phyloP scores from a whole-genome alignment of 2,797 vertebrate genomes.

The Oryzias sinensis region DNA sequence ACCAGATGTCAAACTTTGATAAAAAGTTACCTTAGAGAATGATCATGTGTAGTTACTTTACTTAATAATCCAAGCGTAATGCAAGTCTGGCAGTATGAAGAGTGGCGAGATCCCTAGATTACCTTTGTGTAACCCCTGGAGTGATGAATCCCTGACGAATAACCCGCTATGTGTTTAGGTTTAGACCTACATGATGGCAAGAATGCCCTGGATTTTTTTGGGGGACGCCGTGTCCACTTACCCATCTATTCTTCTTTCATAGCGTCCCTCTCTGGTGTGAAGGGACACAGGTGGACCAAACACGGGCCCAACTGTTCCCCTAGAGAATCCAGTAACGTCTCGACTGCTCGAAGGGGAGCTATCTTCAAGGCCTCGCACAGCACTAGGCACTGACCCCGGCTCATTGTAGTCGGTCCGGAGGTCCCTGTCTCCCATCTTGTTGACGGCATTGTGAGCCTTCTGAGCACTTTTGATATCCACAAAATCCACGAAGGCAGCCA shows the following conservation, averaged over 20 bases:
- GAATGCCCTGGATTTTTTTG: constrained; percentile 88
- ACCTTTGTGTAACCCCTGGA: constrained; percentile 72
- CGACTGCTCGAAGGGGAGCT: constrained; percentile 97
- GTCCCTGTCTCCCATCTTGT: constrained; percentile 99
- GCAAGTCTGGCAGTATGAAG: constrained; percentile 75
- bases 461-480: constrained; percentile 99
- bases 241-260: constrained; percentile 99
- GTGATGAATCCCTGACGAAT: constrained; percentile 75
- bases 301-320: constrained; percentile 94
- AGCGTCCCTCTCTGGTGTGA: constrained; percentile 99
- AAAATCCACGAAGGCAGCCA: constrained; percentile 99
- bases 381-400: constrained; percentile 97
- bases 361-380: constrained; percentile 98
- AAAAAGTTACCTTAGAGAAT: constrained; percentile 77
- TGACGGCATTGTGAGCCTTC: constrained; percentile 99
- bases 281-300: constrained; percentile 95
- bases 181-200: constrained; percentile 76
- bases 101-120: constrained; percentile 79
- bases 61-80: constrained; percentile 72
- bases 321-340: constrained; percentile 99
- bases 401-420: constrained; percentile 99
- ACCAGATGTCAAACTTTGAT: constrained; percentile 75
- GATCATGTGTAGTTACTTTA: constrained; percentile 70
- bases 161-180: constrained; percentile 87
- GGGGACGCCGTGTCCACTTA: constrained; percentile 98